Evolutionary conservation across 2,113 vertebrate genomes (phyloP).

Genomic region (Origma solitaria): DNA sequence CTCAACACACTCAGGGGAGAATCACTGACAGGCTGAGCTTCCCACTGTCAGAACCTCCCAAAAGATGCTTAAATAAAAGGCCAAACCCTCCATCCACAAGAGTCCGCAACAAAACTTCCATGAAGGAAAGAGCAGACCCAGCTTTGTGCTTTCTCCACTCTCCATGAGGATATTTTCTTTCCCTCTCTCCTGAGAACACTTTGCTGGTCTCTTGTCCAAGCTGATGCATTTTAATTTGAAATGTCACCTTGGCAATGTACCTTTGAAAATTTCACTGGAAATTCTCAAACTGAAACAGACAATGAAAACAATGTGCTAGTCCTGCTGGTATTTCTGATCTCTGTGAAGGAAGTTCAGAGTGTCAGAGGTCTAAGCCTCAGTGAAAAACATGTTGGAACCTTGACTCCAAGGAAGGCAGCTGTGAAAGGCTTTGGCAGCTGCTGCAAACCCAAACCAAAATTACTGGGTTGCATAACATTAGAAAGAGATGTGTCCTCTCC

Average conservation of each 20-base stretch:
- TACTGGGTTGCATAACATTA: not conserved
- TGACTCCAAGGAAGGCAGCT: not conserved
- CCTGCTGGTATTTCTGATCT: not conserved
- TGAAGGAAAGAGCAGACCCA: not conserved
- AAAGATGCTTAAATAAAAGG: not conserved
- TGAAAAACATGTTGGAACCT: not conserved
- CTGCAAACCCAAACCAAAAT: not conserved
- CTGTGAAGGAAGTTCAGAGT: constrained; percentile 14
- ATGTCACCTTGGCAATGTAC: not conserved
- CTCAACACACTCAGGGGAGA: not conserved
- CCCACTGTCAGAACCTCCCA: not conserved
- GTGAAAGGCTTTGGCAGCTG: constrained; percentile 14
- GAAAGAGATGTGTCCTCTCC: not conserved
- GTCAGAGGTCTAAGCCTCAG: not conserved
- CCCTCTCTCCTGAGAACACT: not conserved
- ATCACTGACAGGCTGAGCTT: not conserved
- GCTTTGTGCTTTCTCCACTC: not conserved
- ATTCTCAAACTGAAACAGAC: not conserved
- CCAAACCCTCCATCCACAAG: not conserved
- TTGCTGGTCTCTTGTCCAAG: not conserved
- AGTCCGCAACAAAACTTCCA: not conserved
- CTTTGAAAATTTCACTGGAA: constrained; percentile 4
- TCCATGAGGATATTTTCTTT: not conserved
- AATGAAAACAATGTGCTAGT: constrained; percentile 4
- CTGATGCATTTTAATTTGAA: not conserved